Base-by-base conservation (phyloP, 1,140 invertebrate species). In the Seison nebaliae region DNA sequence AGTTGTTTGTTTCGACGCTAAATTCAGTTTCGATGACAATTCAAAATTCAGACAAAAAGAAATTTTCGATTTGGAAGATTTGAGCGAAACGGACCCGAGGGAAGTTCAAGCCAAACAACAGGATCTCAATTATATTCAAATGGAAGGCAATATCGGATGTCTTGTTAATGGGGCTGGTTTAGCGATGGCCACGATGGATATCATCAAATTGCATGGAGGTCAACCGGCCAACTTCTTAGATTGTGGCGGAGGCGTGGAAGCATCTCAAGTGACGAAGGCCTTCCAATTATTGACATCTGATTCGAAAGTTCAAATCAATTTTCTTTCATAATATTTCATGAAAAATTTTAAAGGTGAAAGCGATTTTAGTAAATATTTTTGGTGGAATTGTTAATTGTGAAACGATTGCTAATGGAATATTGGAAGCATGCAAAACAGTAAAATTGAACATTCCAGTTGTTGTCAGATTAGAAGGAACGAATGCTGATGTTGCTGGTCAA, bases 381-480 rank as follows among this genome's bases (percentile, higher is more conserved):
- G 88, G 81, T 43, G 88, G 88, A 45, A 98, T 98, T 53, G 84
- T 98, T 0, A 91, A 96, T 59, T 96, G 88, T 66, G 77, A 72
- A 2, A 93, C 73, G 4, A 78, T 98, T 53, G 86, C 88, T 2
- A 78, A 73, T 49, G 88, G 88, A 31, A 78, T 96, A 46, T 72
- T 91, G 2, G 67, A 72, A 40, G 86, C 86, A 16, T 74, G 72
- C 45, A 71, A 71, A 53, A 70, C 68, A 40, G 70, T 79, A 29
- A 61, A 72, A 30, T 63, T 93, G 1, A 69, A 70, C 49, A 68
- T 91, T 38, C 86, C 88, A 1, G 55, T 96, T 11, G 68, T 94
- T 43, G 81, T 94, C 7, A 66, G 88, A 49, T 60, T 98, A 36
- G 80, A 88, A 71, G 86, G 83, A 45, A 74, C 71, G 24, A 74